Evolutionary conservation across 2,113 vertebrate species (phyloP).

Genomic region (Sceloporus undulatus): DNA sequence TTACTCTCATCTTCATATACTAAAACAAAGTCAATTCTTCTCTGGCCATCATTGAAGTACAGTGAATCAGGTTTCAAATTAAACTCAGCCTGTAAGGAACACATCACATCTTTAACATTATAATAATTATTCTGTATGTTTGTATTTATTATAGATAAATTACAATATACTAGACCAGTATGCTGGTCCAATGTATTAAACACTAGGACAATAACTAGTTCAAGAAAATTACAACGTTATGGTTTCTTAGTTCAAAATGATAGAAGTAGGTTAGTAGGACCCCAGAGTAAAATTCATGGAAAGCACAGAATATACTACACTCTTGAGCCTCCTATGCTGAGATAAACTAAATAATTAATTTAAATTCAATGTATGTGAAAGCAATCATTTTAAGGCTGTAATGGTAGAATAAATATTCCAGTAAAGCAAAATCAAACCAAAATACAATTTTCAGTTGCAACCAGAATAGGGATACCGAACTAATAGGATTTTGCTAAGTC

Average conservation of each 20-base stretch:
- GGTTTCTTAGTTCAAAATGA: background rate
- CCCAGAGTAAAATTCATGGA: background rate
- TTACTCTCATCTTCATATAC: constrained; percentile 92
- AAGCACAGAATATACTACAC: background rate
- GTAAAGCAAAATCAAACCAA: background rate
- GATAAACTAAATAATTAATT: background rate
- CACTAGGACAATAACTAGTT: background rate
- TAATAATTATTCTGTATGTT: constrained; percentile 13
- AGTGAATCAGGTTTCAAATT: constrained; percentile 86
- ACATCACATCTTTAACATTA: constrained; percentile 16
- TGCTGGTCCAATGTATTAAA: background rate
- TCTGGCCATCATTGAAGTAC: constrained; percentile 89
- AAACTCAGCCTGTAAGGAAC: constrained; percentile 85
- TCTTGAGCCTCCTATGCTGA: background rate
- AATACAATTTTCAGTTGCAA: too few species aligned
- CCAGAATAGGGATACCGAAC: too few species aligned
- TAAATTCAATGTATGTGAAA: background rate
- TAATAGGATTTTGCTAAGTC: too few species aligned
- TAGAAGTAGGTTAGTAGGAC: background rate
- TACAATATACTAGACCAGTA: background rate
- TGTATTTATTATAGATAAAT: background rate
- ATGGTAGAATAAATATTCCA: background rate
- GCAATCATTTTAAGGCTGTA: background rate
- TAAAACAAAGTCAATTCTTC: constrained; percentile 91
- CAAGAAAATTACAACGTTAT: constrained; percentile 20